phyloP scores from a whole-genome alignment of 2,113 vertebrate genomes.

The Thymallus thymallus region DNA sequence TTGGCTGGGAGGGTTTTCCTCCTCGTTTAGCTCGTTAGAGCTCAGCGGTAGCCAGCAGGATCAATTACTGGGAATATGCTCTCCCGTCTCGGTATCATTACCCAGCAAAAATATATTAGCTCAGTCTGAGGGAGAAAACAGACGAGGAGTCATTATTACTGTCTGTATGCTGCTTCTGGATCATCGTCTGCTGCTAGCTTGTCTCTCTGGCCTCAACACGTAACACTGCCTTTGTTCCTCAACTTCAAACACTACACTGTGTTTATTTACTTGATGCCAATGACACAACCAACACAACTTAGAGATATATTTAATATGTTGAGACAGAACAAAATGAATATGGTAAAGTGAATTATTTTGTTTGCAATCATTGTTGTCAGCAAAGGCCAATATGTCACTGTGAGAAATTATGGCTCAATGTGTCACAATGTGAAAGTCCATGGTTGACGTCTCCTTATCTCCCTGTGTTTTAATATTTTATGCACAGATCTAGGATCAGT shows the following conservation, averaged over 20 bases:
- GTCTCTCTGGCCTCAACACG: too few species aligned
- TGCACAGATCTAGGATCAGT: too few species aligned
- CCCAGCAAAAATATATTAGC: conserved; percentile 74
- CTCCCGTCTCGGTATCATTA: conserved; percentile 68
- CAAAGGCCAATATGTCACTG: neutral
- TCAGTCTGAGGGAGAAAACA: conserved; percentile 68
- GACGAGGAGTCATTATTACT: conserved; percentile 54
- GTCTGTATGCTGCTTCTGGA: conserved; percentile 36
- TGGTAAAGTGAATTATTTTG: neutral
- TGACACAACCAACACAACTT: too few species aligned
- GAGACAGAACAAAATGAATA: neutral
- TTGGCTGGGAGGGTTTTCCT: conserved; percentile 64
- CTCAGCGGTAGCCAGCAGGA: conserved; percentile 67
- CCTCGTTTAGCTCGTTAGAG: conserved; percentile 73
- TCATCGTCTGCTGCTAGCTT: conserved; percentile 12
- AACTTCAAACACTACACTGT: neutral
- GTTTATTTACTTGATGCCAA: too few species aligned
- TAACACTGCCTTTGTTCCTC: neutral
- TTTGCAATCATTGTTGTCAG: neutral
- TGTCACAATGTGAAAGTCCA: too few species aligned
- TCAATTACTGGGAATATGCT: conserved; percentile 73
- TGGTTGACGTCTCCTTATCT: too few species aligned
- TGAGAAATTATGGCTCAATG: neutral
- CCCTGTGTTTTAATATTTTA: too few species aligned
- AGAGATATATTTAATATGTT: too few species aligned